phyloP scores from a whole-genome alignment of 92 coral and sea anemone genomes.

The Umimayanthus kanabou region DNA sequence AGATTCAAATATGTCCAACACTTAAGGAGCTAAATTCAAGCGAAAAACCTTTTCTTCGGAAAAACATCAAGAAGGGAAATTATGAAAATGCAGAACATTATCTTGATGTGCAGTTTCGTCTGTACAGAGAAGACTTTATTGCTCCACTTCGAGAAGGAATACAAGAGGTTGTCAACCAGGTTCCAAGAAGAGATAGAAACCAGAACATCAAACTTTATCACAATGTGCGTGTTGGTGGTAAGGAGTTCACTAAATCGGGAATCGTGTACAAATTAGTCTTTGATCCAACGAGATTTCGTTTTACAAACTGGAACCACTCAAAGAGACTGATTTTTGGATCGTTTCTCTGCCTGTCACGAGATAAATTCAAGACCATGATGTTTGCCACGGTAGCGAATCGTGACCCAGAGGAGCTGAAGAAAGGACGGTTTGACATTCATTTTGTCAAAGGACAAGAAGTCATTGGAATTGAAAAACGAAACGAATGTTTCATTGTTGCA shows the following conservation, averaged over 20 bases:
- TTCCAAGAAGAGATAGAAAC: no score
- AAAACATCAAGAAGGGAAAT: no score
- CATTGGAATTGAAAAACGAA: constrained; percentile 43
- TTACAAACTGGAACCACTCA: constrained; percentile 60
- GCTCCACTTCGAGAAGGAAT: no score
- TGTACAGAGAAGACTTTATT: no score
- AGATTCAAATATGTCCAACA: no score
- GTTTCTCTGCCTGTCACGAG: constrained; percentile 44
- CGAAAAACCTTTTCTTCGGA: neutral
- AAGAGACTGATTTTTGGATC: constrained; percentile 53
- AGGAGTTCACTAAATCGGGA: constrained; percentile 38
- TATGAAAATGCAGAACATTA: neutral
- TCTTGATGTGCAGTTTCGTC: no score
- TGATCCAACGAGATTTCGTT: constrained; percentile 50
- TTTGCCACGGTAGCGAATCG: constrained; percentile 71
- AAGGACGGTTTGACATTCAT: constrained; percentile 29
- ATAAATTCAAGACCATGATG: constrained; percentile 52
- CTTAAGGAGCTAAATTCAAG: no score
- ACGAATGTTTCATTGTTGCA: no score
- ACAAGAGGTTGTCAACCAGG: neutral
- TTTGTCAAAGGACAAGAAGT: constrained; percentile 55
- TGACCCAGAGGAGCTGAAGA: constrained; percentile 45
- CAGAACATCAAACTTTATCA: no score
- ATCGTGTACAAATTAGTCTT: constrained; percentile 35
- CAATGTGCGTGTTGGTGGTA: constrained; percentile 37